These are phyloP conservation scores for Erannis defoliaria DNA, from an alignment of 2,888 invertebrate species.

Conservation along the genomic window DNA sequence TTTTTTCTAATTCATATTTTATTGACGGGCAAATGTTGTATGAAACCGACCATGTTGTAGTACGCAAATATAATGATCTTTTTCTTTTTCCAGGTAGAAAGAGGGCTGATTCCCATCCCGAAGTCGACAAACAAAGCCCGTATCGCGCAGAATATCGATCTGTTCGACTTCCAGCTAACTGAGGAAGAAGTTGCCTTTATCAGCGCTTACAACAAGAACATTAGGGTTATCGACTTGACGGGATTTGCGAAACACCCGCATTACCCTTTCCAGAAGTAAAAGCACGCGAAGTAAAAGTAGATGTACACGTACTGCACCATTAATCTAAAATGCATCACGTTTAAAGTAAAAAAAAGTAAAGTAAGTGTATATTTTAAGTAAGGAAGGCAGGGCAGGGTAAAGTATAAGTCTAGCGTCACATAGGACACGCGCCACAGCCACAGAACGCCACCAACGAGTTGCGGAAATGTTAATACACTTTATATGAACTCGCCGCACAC, in stretches of 20 bases:
- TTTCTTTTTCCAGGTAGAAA: slow-evolving; percentile 77
- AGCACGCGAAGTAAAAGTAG: background rate
- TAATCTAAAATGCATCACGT: too few species aligned
- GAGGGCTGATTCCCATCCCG: slow-evolving; percentile 87
- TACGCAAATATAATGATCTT: background rate
- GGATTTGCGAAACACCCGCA: slow-evolving; percentile 60
- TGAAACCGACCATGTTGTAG: too few species aligned
- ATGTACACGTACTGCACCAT: background rate
- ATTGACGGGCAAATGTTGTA: too few species aligned
- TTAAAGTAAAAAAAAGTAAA: too few species aligned
- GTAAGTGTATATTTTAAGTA: too few species aligned
- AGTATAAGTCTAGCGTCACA: too few species aligned
- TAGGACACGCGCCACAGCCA: too few species aligned
- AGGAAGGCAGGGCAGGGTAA: too few species aligned
- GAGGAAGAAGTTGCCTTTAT: slow-evolving; percentile 82
- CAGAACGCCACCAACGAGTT: too few species aligned
- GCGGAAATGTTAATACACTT: too few species aligned
- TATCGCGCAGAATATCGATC: slow-evolving; percentile 85
- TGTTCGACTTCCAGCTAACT: slow-evolving; percentile 87
- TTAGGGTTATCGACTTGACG: slow-evolving; percentile 63
- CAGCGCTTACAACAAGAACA: slow-evolving; percentile 79
- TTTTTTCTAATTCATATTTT: too few species aligned
- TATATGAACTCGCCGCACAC: too few species aligned
- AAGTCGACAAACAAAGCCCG: slow-evolving; percentile 87
- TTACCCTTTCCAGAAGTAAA: slow-evolving; percentile 58